These are phyloP conservation scores for Pasiphila rectangulata DNA, from an alignment of 2,888 invertebrate genomes.

Conservation along the genomic window DNA sequence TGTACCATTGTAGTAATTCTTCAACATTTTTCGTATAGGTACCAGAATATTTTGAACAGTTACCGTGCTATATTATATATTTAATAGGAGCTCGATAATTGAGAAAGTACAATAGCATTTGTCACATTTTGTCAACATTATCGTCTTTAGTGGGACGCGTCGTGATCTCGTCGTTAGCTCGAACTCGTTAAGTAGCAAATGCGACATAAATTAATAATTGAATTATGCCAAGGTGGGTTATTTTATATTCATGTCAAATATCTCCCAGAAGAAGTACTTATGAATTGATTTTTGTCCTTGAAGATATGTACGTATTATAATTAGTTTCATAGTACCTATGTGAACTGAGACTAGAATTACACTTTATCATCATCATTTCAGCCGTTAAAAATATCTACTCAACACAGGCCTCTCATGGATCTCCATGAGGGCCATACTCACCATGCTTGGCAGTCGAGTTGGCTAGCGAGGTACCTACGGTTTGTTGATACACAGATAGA, in stretches of 20 bases:
- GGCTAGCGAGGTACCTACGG: too few relatives aligned
- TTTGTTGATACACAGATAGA: too few relatives aligned
- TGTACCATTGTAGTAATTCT: constrained; percentile 2
- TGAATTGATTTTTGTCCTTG: too few relatives aligned
- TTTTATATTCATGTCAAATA: neutral
- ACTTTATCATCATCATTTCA: too few relatives aligned
- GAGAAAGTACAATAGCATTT: constrained; percentile 25
- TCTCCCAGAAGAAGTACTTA: too few relatives aligned
- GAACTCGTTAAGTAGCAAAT: constrained; percentile 26
- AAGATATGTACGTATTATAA: neutral
- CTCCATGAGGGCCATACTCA: too few relatives aligned
- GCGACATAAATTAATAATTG: constrained; percentile 17
- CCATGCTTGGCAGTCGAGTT: too few relatives aligned
- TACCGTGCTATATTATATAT: constrained; percentile 4
- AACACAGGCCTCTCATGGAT: too few relatives aligned
- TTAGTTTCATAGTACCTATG: too few relatives aligned
- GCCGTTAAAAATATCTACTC: too few relatives aligned
- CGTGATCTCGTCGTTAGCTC: constrained; percentile 39
- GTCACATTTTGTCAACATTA: constrained; percentile 21
- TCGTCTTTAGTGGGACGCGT: constrained; percentile 29
- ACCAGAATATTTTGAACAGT: neutral
- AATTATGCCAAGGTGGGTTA: constrained; percentile 20
- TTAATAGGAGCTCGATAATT: constrained; percentile 23
- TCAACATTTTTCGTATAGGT: neutral
- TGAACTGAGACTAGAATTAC: too few relatives aligned